These are phyloP conservation scores for Neogale vison DNA, from an alignment of 2,113 vertebrate genomes.

Conservation along the genomic window DNA sequence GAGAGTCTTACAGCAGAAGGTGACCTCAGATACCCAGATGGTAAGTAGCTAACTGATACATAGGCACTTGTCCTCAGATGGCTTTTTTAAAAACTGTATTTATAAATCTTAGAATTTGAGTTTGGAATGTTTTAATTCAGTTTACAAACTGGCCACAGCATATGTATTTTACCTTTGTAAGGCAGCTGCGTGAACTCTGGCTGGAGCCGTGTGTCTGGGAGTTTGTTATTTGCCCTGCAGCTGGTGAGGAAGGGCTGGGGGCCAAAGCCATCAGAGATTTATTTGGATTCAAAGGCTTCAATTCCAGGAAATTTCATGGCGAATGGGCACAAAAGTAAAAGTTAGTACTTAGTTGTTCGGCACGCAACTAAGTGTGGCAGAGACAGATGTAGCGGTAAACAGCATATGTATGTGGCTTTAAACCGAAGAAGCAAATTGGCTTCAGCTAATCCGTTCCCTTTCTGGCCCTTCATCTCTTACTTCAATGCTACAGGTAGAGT, in stretches of 20 bases:
- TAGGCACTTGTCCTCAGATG: neutral
- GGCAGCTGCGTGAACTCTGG: neutral
- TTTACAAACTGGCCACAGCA: neutral
- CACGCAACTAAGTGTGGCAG: neutral
- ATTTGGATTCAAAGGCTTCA: neutral
- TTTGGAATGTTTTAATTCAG: no score
- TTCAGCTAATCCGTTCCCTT: no score
- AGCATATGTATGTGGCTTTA: neutral
- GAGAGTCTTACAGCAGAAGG: slow-evolving; percentile 88
- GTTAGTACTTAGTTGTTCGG: neutral
- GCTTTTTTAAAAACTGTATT: no score
- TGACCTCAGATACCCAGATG: slow-evolving; percentile 89
- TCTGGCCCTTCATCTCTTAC: neutral
- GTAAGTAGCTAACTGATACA: slow-evolving; percentile 80
- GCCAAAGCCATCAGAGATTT: fast-evolving
- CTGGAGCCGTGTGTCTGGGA: no score
- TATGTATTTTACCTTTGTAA: fast-evolving
- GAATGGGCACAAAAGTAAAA: neutral
- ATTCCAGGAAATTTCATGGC: neutral
- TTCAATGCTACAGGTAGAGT: neutral
- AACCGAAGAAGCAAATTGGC: neutral
- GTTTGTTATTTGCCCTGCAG: fast-evolving
- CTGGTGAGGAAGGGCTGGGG: fast-evolving
- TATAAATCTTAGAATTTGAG: neutral
- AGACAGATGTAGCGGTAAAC: neutral